Percentiles rank a stretch among this genome's conserved stretches.
Evolutionary conservation across 2,797 vertebrate genomes (phyloP).

Genomic region (Melanotaenia maccullochi): DNA sequence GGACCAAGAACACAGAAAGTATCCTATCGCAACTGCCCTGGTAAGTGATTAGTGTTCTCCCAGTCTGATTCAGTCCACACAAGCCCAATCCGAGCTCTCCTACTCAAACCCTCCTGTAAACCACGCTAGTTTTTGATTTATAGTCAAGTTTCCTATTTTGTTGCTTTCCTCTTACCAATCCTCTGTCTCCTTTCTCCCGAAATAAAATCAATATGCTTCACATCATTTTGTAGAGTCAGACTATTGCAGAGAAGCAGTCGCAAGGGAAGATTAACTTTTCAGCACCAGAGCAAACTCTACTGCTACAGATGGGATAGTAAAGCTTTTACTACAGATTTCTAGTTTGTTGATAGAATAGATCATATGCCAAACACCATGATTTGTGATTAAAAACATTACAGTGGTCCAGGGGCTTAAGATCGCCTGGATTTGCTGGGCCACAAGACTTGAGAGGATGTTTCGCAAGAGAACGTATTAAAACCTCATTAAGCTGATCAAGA

Average conservation of each 20-base stretch:
- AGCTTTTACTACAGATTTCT: slow-evolving; percentile 39
- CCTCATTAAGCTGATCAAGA: slow-evolving; percentile 76
- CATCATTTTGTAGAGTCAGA: slow-evolving; percentile 44
- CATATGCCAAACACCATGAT: slow-evolving; percentile 61
- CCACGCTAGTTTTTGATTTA: slow-evolving; percentile 53
- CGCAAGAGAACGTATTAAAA: slow-evolving; percentile 72
- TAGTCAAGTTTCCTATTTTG: slow-evolving; percentile 46
- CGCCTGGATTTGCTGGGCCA: slow-evolving; percentile 67
- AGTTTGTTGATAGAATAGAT: slow-evolving; percentile 47
- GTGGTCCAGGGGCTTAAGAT: slow-evolving; percentile 68
- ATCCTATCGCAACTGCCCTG: slow-evolving; percentile 81
- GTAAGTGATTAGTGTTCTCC: slow-evolving; percentile 81
- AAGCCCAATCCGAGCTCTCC: slow-evolving; percentile 68
- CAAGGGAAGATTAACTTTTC: slow-evolving; percentile 54
- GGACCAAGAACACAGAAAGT: slow-evolving; percentile 83
- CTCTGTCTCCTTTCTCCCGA: slow-evolving; percentile 46
- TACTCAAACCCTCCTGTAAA: slow-evolving; percentile 61
- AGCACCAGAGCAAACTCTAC: slow-evolving; percentile 31
- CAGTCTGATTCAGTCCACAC: slow-evolving; percentile 67
- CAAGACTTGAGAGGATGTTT: slow-evolving; percentile 76
- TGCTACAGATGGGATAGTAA: slow-evolving; percentile 27
- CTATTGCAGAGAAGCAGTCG: slow-evolving; percentile 40
- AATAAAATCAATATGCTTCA: slow-evolving; percentile 38
- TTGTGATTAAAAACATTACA: slow-evolving; percentile 67
- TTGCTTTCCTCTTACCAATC: slow-evolving; percentile 54